A percentile compares a stretch with the other conserved stretches of the same genome.
These are phyloP conservation scores for Orius insidiosus DNA, from an alignment of 1,140 invertebrate genomes.

Conservation along the genomic window DNA sequence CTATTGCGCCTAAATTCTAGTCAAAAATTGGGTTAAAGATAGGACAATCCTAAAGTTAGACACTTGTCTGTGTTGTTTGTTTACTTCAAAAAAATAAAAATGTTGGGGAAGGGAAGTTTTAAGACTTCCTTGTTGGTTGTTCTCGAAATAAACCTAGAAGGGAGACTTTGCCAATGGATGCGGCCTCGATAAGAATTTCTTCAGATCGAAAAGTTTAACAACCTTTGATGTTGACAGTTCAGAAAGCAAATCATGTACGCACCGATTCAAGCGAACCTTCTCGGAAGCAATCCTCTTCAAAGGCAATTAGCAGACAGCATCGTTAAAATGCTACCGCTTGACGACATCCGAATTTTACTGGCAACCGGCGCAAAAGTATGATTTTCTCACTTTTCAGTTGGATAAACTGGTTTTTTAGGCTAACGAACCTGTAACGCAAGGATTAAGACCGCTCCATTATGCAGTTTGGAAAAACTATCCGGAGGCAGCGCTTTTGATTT, in stretches of 20 bases:
- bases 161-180: no score
- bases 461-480: slow-evolving; percentile 72
- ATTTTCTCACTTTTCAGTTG: slow-evolving; percentile 20
- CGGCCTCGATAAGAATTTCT: no score
- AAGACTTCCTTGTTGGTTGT: no score
- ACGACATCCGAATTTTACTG: slow-evolving; percentile 68
- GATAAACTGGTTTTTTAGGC: slow-evolving; percentile 29
- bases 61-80: no score
- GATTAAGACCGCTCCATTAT: slow-evolving; percentile 76
- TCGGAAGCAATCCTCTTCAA: slow-evolving; percentile 46
- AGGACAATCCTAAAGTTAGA: no score
- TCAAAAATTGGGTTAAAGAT: no score
- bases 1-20: no score
- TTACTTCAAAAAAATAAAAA: no score
- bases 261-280: slow-evolving; percentile 20
- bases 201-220: no score
- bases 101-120: no score
- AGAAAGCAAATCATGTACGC: slow-evolving; percentile 10
- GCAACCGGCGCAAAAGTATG: slow-evolving; percentile 62
- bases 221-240: no score
- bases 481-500: slow-evolving; percentile 57
- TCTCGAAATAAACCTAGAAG: no score
- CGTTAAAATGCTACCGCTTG: slow-evolving; percentile 65
- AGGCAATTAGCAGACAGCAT: slow-evolving; percentile 78
- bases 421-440: slow-evolving; percentile 58